Conservation (phyloP, 2,113 vertebrate genomes). For the Rhynchomys soricoides region DNA sequence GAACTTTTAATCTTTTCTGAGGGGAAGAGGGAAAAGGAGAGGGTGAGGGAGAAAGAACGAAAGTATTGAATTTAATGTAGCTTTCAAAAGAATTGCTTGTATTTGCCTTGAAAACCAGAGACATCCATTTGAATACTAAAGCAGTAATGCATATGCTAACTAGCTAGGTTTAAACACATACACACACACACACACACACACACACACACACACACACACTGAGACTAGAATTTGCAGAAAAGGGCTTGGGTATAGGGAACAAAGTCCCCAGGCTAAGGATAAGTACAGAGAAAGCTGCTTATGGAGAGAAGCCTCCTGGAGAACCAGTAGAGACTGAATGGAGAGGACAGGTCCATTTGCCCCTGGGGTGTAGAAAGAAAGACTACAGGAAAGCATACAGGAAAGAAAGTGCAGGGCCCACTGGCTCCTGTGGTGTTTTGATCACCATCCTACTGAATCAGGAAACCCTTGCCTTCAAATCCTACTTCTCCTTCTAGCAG, state of each 20-base stretch:
- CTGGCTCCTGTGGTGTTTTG: neutral
- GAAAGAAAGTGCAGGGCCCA: neutral
- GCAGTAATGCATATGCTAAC: neutral
- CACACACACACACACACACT: neutral
- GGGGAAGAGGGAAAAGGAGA: neutral
- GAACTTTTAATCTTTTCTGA: neutral
- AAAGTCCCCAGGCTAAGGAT: neutral
- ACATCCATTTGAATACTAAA: constrained; percentile 38
- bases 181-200: neutral
- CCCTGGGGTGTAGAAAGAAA: neutral
- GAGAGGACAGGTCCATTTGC: neutral
- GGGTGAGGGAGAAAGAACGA: neutral
- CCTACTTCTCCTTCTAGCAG: constrained; percentile 37
- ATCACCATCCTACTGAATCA: neutral
- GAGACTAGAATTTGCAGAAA: neutral
- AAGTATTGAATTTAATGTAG: constrained; percentile 9
- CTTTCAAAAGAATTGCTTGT: constrained; percentile 23
- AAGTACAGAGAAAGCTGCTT: neutral
- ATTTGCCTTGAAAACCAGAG: constrained; percentile 14
- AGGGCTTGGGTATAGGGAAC: neutral
- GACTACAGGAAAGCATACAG: neutral
- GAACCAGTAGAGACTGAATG: neutral
- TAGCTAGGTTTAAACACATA: neutral
- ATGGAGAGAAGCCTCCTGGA: neutral
- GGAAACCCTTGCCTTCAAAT: constrained; percentile 50